Evolutionary conservation across 2,888 invertebrate genomes (phyloP).

Genomic region (Nomada hirtipes): DNA sequence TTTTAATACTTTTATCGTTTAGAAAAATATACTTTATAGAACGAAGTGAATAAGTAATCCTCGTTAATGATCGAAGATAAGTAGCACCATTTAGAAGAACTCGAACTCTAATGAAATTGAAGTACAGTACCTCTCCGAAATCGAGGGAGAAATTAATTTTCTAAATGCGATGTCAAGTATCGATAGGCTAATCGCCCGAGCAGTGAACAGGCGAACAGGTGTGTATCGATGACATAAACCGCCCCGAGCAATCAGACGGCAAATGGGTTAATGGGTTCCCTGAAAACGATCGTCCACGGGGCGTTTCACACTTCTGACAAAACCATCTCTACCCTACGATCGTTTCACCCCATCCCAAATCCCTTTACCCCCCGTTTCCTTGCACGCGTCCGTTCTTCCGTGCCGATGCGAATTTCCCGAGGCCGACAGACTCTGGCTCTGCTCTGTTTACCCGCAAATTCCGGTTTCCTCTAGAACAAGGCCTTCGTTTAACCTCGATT

Average conservation of each 20-base stretch:
- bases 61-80: neutral
- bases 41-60: neutral
- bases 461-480: constrained; percentile 51
- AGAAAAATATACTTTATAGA: no score
- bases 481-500: constrained; percentile 66
- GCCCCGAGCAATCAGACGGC: constrained; percentile 58
- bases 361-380: neutral
- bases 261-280: constrained; percentile 75
- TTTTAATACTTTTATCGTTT: no score
- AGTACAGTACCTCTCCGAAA: neutral
- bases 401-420: constrained; percentile 54
- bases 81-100: neutral
- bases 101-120: constrained; percentile 2
- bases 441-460: constrained; percentile 67
- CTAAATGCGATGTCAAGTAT: constrained; percentile 29
- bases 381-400: constrained; percentile 42
- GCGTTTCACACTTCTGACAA: constrained; percentile 39
- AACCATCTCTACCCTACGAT: neutral
- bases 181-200: constrained; percentile 45
- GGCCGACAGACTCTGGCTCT: constrained; percentile 44
- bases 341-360: constrained; percentile 1
- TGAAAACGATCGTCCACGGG: constrained; percentile 62
- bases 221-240: constrained; percentile 65
- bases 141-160: constrained; percentile 20
- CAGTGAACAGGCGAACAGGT: constrained; percentile 27